phyloP scores from a whole-genome alignment of 2,888 invertebrate species.

The Drosophila mayaguana region DNA sequence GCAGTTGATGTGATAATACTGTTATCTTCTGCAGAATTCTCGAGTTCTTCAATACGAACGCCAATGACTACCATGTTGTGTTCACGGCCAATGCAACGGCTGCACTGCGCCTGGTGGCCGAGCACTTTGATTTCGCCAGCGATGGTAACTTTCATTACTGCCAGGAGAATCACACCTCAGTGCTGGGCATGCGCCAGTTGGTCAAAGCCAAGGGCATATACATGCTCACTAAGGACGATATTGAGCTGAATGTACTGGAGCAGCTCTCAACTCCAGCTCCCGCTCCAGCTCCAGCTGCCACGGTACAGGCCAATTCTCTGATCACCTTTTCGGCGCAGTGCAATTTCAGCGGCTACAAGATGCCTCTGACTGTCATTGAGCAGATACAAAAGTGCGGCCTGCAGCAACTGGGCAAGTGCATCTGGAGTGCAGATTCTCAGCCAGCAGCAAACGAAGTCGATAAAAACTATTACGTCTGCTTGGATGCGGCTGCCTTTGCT shows the following conservation, averaged over 20 bases:
- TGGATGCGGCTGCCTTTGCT: slow-evolving; percentile 95
- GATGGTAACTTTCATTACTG: slow-evolving; percentile 91
- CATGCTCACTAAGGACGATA: slow-evolving; percentile 87
- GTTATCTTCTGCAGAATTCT: slow-evolving; percentile 87
- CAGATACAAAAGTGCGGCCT: slow-evolving; percentile 88
- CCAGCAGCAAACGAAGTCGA: fast-evolving
- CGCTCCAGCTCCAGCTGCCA: not conserved
- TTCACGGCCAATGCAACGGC: slow-evolving; percentile 98
- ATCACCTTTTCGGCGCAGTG: slow-evolving; percentile 96
- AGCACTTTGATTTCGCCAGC: slow-evolving; percentile 87
- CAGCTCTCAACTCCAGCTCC: slow-evolving; percentile 3
- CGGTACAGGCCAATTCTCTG: slow-evolving; percentile 86
- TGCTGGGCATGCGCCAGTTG: slow-evolving; percentile 94
- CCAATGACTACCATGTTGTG: slow-evolving; percentile 93
- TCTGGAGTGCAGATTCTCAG: slow-evolving; percentile 37
- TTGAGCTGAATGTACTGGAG: slow-evolving; percentile 84
- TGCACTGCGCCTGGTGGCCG: slow-evolving; percentile 92
- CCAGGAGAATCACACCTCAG: slow-evolving; percentile 97
- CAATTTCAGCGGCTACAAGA: slow-evolving; percentile 97
- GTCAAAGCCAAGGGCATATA: slow-evolving; percentile 87
- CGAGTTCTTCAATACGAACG: slow-evolving; percentile 92
- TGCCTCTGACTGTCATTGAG: slow-evolving; percentile 91
- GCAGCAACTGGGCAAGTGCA: slow-evolving; percentile 76
- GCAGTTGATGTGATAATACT: not conserved
- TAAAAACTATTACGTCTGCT: slow-evolving; percentile 88